phyloP scores from a whole-genome alignment of 2,113 vertebrate genomes.

The Micromys minutus region DNA sequence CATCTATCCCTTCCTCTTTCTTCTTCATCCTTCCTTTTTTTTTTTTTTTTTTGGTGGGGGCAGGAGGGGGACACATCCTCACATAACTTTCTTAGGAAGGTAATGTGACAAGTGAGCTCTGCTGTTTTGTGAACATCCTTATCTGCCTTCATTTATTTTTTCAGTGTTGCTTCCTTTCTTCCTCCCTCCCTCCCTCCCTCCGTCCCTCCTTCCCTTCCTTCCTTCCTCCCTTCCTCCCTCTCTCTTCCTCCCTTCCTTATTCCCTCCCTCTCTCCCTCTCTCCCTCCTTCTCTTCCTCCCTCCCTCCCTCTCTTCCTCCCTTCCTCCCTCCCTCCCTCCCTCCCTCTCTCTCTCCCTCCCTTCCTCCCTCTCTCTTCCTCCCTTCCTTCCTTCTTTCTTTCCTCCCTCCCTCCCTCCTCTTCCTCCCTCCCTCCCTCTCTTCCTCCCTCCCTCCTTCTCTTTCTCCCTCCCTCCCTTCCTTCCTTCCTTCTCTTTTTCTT shows the following conservation, averaged over 20 bases:
- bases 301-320: background rate
- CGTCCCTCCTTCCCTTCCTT: too few relatives aligned
- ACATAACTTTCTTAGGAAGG: slow-evolving; percentile 4
- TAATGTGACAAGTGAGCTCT: background rate
- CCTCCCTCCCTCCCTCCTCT: background rate
- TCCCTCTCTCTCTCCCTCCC: too few relatives aligned
- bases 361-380: too few relatives aligned
- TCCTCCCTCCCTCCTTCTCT: background rate
- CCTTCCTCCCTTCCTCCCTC: too few relatives aligned
- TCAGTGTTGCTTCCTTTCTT: background rate
- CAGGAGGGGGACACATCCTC: background rate
- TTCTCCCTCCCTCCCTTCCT: background rate
- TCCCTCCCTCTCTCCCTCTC: background rate
- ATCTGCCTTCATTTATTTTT: background rate
- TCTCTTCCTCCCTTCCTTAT: too few relatives aligned
- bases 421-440: too few relatives aligned
- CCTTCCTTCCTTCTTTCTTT: too few relatives aligned
- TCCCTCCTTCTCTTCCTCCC: too few relatives aligned
- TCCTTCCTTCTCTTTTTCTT: background rate
- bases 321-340: too few relatives aligned
- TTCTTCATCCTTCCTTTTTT: background rate
- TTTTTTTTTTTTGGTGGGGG: too few relatives aligned
- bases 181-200: too few relatives aligned
- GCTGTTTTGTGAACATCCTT: background rate
- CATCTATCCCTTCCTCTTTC: background rate